Base-by-base conservation (phyloP, 2,797 vertebrate species). In the Peromyscus nudipes region DNA sequence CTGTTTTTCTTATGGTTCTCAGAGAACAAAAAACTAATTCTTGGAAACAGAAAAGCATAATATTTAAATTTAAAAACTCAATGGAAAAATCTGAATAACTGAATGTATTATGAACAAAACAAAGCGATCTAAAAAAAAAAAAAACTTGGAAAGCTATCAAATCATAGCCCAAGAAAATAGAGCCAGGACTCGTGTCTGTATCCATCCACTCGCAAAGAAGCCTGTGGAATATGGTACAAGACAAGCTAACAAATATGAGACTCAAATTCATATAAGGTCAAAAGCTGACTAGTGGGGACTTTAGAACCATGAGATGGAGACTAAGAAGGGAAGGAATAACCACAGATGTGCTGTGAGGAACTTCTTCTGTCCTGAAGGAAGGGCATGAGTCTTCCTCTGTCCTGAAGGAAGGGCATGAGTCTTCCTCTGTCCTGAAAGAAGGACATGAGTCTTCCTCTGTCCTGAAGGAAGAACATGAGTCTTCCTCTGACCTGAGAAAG, bases 1-100 rank as follows among this genome's bases (percentile, higher is more conserved):
- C 6, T 92, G 27, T 91, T 96, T 97, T 94, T 94, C 91, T 95
- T 95, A 80, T 62, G 73, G 43, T 95, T 21, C 29, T 92, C 73
- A 92, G 67, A 85, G 40, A 91, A 93, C 49, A 95, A 81, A 76
- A 87, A 86, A 80, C 76, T 34, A 86, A 91, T 89, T 79, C 91
- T 95, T 89, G n/a, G n/a, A 96, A 96, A 94, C 34, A 85, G 65
- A 89, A 91, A 98, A 94, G 67, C 27, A 95, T 52, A 65, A 85
- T 75, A 46, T 92, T 60, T 96, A 96, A 91, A 87, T 62, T 88
- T 73, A 89, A 67, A 93, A 96, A 96, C 89, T 94, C 69, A 94
- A 3, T 84, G 60, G 75, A 91, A 69, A 96, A 86, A 89, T 60
- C 57, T 84, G 25, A 79, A 83, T 65, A 92, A 92, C 25, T 73